phyloP scores from a whole-genome alignment of 2,888 invertebrate genomes.

The Fragum fragum region DNA sequence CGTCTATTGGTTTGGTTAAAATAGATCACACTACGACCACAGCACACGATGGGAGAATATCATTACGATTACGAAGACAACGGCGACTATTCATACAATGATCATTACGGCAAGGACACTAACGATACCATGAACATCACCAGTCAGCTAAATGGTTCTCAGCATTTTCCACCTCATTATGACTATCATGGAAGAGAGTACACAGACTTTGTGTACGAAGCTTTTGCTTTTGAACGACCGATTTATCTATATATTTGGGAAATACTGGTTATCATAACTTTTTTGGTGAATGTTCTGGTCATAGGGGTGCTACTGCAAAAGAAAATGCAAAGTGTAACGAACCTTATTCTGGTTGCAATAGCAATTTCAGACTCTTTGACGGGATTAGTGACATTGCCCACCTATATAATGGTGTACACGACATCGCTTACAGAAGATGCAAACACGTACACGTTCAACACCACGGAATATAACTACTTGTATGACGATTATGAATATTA shows the following conservation, averaged over 20 bases:
- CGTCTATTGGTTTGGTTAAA: no score
- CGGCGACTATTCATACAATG: no score
- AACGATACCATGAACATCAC: no score
- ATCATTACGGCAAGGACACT: no score
- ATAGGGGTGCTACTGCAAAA: conserved; percentile 45
- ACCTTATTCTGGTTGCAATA: conserved; percentile 51
- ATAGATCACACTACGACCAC: no score
- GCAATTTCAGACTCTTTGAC: conserved; percentile 60
- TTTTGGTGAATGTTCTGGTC: conserved; percentile 45
- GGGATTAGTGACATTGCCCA: conserved; percentile 58
- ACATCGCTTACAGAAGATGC: neutral
- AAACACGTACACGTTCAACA: neutral
- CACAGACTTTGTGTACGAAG: conserved; percentile 8
- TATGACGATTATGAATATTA: neutral
- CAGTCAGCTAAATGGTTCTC: neutral
- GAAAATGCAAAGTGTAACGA: conserved; percentile 49
- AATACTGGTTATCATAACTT: conserved; percentile 42
- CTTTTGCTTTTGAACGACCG: conserved; percentile 46
- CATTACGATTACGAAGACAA: no score
- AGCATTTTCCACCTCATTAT: neutral
- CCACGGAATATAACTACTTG: neutral
- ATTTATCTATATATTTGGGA: conserved; percentile 53
- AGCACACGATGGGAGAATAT: no score
- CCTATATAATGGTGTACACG: conserved; percentile 41
- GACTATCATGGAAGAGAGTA: neutral